Conservation (phyloP, 2,797 vertebrate species). For the Otolemur crassicaudatus region DNA sequence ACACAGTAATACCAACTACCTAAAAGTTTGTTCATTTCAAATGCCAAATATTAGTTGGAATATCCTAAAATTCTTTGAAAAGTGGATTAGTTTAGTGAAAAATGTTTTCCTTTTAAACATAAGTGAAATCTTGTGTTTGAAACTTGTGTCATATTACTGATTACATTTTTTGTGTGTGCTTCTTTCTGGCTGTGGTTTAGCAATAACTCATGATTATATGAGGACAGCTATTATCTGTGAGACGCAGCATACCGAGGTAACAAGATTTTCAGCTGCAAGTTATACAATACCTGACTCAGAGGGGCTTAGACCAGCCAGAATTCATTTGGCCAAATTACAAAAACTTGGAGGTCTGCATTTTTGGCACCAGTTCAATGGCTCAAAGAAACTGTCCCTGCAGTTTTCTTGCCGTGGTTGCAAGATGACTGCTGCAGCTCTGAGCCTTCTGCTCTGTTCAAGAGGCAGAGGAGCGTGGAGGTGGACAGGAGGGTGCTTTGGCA, state of each 20-base stretch:
- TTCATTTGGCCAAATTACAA: not conserved
- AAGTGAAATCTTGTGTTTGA: not conserved
- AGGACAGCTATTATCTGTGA: not conserved
- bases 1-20: not conserved
- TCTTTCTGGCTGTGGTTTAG: not conserved
- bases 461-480: not conserved
- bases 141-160: not conserved
- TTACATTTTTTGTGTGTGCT: not conserved
- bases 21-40: slow-evolving; percentile 47
- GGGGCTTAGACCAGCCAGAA: not conserved
- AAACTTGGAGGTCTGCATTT: not conserved
- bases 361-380: not conserved
- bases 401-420: not conserved
- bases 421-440: not conserved
- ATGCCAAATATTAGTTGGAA: slow-evolving; percentile 24
- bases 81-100: not conserved
- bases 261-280: not conserved
- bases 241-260: not conserved
- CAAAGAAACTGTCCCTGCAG: rapidly evolving
- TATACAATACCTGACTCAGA: not conserved
- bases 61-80: slow-evolving; percentile 26
- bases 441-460: not conserved
- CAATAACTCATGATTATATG: not conserved
- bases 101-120: not conserved
- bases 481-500: not conserved